Evolutionary conservation across 1,140 invertebrate species (phyloP).

Genomic region (Thaumatotibia leucotreta): DNA sequence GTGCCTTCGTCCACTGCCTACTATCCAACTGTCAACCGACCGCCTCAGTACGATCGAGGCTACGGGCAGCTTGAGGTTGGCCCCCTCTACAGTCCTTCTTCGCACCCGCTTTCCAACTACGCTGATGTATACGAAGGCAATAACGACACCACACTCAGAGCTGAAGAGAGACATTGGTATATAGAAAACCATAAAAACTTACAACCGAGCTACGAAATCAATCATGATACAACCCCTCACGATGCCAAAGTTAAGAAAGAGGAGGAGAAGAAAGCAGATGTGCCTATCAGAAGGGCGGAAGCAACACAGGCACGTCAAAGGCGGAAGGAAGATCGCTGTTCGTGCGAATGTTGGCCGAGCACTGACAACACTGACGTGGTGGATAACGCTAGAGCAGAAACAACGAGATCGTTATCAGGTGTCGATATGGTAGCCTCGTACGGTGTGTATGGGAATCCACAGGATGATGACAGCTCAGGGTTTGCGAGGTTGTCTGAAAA

Average conservation of each 20-base stretch:
- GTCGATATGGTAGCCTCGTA: constrained; percentile 75
- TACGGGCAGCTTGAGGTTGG: constrained; percentile 57
- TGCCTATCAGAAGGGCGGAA: constrained; percentile 51
- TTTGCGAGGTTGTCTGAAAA: constrained; percentile 68
- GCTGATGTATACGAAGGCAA: constrained; percentile 73
- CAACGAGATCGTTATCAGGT: constrained; percentile 64
- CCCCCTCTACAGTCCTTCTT: constrained; percentile 58
- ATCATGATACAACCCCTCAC: constrained; percentile 47
- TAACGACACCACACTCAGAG: constrained; percentile 71
- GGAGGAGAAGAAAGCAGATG: constrained; percentile 64
- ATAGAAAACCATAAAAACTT: constrained; percentile 74
- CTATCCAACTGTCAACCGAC: constrained; percentile 59
- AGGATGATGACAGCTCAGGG: constrained; percentile 72
- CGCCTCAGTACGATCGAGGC: constrained; percentile 64
- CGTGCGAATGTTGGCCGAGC: constrained; percentile 74
- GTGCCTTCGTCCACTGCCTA: constrained; percentile 64
- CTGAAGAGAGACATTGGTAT: constrained; percentile 74
- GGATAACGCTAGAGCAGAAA: constrained; percentile 49
- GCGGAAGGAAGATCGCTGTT: constrained; percentile 72
- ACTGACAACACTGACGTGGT: constrained; percentile 60
- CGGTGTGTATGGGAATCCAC: constrained; percentile 70
- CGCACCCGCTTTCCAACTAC: constrained; percentile 64
- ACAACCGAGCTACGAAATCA: constrained; percentile 54
- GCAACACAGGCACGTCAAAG: constrained; percentile 55
- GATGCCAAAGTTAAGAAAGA: constrained; percentile 72